Evolutionary conservation across 92 coral and sea anemone genomes (phyloP).

Genomic region (Micromussa lordhowensis): DNA sequence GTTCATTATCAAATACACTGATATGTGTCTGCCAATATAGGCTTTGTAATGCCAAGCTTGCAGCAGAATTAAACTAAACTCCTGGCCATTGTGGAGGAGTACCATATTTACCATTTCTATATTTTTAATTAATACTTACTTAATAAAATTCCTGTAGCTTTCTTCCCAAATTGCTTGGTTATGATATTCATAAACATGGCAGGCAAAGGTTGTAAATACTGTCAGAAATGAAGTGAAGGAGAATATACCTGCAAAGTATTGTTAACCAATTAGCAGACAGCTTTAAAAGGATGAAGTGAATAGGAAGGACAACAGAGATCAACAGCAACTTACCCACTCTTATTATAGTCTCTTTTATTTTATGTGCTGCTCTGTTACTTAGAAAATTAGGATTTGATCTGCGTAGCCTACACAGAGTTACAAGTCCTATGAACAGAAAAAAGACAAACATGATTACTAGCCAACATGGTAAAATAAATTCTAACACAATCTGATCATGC

Average conservation of each 20-base stretch:
- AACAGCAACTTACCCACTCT: constrained; percentile 85
- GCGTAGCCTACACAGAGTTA: constrained; percentile 80
- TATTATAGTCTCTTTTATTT: constrained; percentile 93
- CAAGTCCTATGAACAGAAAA: constrained; percentile 62
- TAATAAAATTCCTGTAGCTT: constrained; percentile 78
- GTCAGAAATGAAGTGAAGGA: constrained; percentile 89
- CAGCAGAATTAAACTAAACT: too few relatives aligned
- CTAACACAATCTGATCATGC: too few relatives aligned
- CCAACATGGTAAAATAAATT: too few relatives aligned
- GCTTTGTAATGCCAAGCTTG: too few relatives aligned
- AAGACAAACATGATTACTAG: background rate
- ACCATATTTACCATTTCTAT: background rate
- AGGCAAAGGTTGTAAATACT: constrained; percentile 91
- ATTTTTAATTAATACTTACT: constrained; percentile 55
- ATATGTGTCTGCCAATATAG: too few relatives aligned
- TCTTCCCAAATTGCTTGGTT: constrained; percentile 87
- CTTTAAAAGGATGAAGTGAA: background rate
- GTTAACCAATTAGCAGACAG: background rate
- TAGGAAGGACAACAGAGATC: background rate
- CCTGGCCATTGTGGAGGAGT: background rate
- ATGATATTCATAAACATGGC: constrained; percentile 92
- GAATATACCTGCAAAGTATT: constrained; percentile 73
- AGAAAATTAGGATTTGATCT: constrained; percentile 89
- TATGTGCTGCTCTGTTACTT: constrained; percentile 88
- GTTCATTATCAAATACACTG: too few relatives aligned